Conservation (phyloP, 37 sponge, comb jelly and placozoan genomes). For the Eunapius fragilis region DNA sequence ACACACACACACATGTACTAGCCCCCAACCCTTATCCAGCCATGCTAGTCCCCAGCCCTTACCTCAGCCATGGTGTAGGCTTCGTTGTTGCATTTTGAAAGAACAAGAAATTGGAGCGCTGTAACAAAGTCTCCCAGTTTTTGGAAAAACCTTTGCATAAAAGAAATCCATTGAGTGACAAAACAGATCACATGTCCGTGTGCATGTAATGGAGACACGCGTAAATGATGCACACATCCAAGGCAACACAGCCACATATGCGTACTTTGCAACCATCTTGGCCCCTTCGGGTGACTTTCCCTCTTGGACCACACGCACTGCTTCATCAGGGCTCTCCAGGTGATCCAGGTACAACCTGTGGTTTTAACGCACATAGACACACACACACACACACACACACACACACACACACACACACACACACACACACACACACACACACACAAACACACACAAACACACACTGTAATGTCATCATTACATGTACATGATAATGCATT, state of each 20-base stretch:
- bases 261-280: slow-evolving; percentile 87
- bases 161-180: background rate
- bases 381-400: background rate
- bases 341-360: slow-evolving; percentile 75
- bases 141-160: slow-evolving; percentile 76
- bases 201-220: no score
- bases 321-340: slow-evolving; percentile 85
- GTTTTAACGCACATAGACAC: background rate
- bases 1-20: no score
- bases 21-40: no score
- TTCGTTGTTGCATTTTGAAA: slow-evolving; percentile 89
- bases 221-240: background rate
- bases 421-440: no score
- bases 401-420: no score
- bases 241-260: background rate
- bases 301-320: slow-evolving; percentile 88
- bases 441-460: no score
- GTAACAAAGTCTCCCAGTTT: slow-evolving; percentile 77
- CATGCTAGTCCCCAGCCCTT: background rate
- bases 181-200: no score
- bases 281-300: slow-evolving; percentile 91
- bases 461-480: no score
- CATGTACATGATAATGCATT: no score
- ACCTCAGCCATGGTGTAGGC: slow-evolving; percentile 94
- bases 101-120: slow-evolving; percentile 91